Base-by-base conservation (phyloP, 2,113 vertebrate genomes). In the Propithecus coquereli region DNA sequence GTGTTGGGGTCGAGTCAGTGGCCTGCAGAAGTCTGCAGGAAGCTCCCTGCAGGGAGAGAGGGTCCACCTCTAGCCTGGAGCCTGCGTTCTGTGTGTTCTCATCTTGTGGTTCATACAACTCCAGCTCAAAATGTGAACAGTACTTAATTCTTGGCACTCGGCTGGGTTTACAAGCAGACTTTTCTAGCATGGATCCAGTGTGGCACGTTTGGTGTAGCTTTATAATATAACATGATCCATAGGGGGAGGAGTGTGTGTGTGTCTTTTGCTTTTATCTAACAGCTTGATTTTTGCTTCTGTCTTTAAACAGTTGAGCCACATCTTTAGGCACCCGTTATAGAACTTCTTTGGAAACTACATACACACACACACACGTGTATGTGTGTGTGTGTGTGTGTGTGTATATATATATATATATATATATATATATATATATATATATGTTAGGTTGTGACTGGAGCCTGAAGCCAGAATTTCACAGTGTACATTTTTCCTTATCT, bases 311-410 rank as follows among this genome's bases (percentile, higher is more conserved):
- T 61, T 66, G 37, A 57, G 52, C 37, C 80, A 57, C 13, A 18
- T 68, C 32, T 52, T 82, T 63, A 43, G 57, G 30, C 14, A 43
- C 57, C 22, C 50, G 2, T 87, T 93, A 23, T 11, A 27, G 57
- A 77, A 86, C 18, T 85, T 37, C 7, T 95, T 88, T 91, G 87
- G 63, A 87, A 97, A 94, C 40, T 43, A 43, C 40, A 43, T 43
- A 43, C 40, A 43, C 40, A 43, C 40, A 43, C 40, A 43, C 40
- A 43, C 40, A 43, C 40, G n/a, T n/a, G n/a, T n/a, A n/a, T n/a
- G n/a, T n/a, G n/a, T 52, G 50, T 14, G 50, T 52, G 50, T 52
- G 13, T 52, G 3, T 52, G 50, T 52, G 50, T 52, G 50, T 52
- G 50, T 52, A 13, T 54, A 18, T 54, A 18, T 18, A 52, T 54